A percentile compares a stretch with the other conserved stretches of the same genome.
These are phyloP conservation scores for Dryas iulia DNA, from an alignment of 1,140 invertebrate genomes.

Conservation along the genomic window DNA sequence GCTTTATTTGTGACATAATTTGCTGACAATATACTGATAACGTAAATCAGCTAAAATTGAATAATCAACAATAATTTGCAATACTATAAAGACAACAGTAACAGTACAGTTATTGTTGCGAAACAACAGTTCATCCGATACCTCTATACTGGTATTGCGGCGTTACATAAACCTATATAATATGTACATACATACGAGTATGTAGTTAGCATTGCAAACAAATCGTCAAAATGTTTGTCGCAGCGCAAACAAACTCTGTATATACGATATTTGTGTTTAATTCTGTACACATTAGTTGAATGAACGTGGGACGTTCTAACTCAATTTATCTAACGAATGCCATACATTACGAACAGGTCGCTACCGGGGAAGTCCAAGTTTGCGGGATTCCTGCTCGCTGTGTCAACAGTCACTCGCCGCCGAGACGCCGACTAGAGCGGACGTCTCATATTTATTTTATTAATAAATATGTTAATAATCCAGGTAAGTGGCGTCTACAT, in stretches of 20 bases:
- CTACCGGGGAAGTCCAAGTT: constrained; percentile 58
- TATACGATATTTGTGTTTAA: constrained; percentile 54
- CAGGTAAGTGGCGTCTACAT: constrained; percentile 75
- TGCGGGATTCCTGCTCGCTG: constrained; percentile 43
- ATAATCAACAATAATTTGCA: too few species aligned
- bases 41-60: too few species aligned
- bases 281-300: constrained; percentile 66
- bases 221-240: not conserved
- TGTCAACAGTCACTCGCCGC: constrained; percentile 65
- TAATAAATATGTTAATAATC: constrained; percentile 78
- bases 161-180: not conserved
- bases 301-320: constrained; percentile 66
- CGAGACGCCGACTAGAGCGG: constrained; percentile 43
- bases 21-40: too few species aligned
- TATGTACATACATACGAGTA: not conserved
- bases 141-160: not conserved
- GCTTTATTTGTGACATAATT: too few species aligned
- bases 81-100: too few species aligned
- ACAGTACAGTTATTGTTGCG: too few species aligned
- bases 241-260: not conserved
- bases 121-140: too few species aligned
- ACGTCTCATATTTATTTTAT: constrained; percentile 77
- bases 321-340: constrained; percentile 76
- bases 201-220: not conserved
- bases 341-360: constrained; percentile 70